These are phyloP conservation scores for Neoniphon sammara DNA, from an alignment of 2,797 vertebrate genomes.

Conservation along the genomic window DNA sequence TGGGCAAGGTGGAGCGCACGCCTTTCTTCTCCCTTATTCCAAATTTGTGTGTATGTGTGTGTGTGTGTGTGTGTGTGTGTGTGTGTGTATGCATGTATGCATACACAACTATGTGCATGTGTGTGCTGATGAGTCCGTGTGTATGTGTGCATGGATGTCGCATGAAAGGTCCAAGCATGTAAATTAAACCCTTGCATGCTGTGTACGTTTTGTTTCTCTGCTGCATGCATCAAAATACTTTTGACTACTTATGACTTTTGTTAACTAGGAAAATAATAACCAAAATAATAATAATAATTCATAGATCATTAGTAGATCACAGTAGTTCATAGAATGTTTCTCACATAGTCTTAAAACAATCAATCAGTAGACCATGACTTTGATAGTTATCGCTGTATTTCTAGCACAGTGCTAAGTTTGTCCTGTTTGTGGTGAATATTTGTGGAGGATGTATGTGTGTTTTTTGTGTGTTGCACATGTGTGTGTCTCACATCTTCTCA, in stretches of 20 bases:
- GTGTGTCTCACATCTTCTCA: slow-evolving; percentile 58
- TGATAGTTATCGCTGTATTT: slow-evolving; percentile 3
- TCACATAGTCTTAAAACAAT: not conserved
- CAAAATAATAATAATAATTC: slow-evolving; percentile 9
- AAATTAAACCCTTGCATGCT: slow-evolving; percentile 52
- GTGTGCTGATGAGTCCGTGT: slow-evolving; percentile 8
- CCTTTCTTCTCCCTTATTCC: slow-evolving; percentile 73
- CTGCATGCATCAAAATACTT: not conserved
- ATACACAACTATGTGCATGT: slow-evolving; percentile 16
- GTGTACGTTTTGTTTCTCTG: slow-evolving; percentile 19
- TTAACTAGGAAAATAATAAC: slow-evolving; percentile 32
- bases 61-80: slow-evolving; percentile 22
- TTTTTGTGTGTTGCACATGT: slow-evolving; percentile 59
- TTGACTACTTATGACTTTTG: not conserved
- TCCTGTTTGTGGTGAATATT: slow-evolving; percentile 42
- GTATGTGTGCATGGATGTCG: slow-evolving; percentile 53
- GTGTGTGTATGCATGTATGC: slow-evolving; percentile 13
- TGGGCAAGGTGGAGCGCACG: slow-evolving; percentile 94
- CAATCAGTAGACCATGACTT: not conserved
- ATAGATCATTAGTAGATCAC: not conserved
- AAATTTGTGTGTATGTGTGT: slow-evolving; percentile 45
- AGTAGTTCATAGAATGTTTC: not conserved
- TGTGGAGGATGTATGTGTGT: slow-evolving; percentile 59
- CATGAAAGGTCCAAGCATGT: slow-evolving; percentile 48
- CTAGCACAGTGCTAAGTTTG: slow-evolving; percentile 34